These are phyloP conservation scores for Phymanthus crucifer DNA, from an alignment of 92 coral and sea anemone species.

Conservation along the genomic window DNA sequence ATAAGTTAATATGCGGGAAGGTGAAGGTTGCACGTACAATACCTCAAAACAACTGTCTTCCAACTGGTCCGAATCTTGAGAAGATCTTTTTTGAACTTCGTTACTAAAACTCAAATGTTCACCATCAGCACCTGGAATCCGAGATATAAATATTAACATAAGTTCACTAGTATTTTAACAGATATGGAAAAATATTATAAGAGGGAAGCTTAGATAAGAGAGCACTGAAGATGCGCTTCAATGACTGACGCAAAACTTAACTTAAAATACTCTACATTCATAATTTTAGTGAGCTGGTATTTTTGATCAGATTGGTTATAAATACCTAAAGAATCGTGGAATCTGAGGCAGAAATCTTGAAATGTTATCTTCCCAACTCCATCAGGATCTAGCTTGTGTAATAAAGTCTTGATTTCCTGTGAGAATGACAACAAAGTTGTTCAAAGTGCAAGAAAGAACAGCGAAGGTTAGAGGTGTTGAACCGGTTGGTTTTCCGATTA, in stretches of 20 bases:
- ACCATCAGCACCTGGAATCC: constrained; percentile 45
- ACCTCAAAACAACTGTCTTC: constrained; percentile 92
- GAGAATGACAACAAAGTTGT: constrained; percentile 15
- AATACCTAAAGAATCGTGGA: constrained; percentile 91
- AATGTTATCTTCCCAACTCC: constrained; percentile 86
- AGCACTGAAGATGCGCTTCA: not conserved
- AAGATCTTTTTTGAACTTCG: constrained; percentile 23
- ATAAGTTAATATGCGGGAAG: not conserved
- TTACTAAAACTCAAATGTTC: constrained; percentile 33
- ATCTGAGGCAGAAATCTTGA: constrained; percentile 87
- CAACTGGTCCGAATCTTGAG: constrained; percentile 52
- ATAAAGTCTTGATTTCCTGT: constrained; percentile 81
- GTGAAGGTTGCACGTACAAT: not conserved
- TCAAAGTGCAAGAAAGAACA: not conserved
- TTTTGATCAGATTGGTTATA: not conserved
- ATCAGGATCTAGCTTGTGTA: constrained; percentile 87
- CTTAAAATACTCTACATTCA: too few species aligned
- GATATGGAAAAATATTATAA: not conserved
- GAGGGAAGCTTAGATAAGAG: not conserved
- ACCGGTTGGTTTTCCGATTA: not conserved
- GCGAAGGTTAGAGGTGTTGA: not conserved
- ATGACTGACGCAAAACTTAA: not conserved
- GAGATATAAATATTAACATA: not conserved
- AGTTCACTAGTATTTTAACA: not conserved
- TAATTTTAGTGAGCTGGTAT: not conserved